A percentile compares a stretch with the other conserved stretches of the same genome.
These are phyloP conservation scores for Scaptomyza hsui DNA, from an alignment of 1,140 invertebrate species.

Conservation along the genomic window DNA sequence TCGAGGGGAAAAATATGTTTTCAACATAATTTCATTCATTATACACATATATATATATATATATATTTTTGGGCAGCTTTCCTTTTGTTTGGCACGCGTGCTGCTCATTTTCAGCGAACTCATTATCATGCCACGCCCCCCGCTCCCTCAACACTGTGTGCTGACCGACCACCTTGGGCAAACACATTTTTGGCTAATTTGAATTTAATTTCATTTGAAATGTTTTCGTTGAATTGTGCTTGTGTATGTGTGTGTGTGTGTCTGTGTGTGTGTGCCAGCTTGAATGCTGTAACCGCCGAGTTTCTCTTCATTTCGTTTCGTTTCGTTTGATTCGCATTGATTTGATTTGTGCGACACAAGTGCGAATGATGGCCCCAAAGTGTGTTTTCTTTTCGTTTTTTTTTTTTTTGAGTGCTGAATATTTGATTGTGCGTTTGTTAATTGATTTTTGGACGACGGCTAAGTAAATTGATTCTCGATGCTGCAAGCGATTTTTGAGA, in stretches of 20 bases:
- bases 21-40: constrained; percentile 74
- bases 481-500: neutral
- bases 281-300: neutral
- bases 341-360: constrained; percentile 29
- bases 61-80: constrained; percentile 18
- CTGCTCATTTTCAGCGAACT: constrained; percentile 58
- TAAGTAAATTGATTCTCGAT: constrained; percentile 24
- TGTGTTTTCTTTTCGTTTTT: neutral
- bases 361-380: constrained; percentile 18
- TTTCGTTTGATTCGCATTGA: constrained; percentile 31
- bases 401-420: constrained; percentile 24
- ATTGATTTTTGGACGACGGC: constrained; percentile 16
- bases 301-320: constrained; percentile 5
- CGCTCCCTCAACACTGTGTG: neutral
- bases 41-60: constrained; percentile 21
- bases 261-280: neutral
- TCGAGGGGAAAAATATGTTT: constrained; percentile 60
- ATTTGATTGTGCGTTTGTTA: constrained; percentile 29
- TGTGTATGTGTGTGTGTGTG: neutral
- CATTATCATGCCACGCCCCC: constrained; percentile 43
- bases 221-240: constrained; percentile 46
- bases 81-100: constrained; percentile 37
- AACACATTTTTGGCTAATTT: constrained; percentile 63
- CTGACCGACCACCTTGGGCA: constrained; percentile 20
- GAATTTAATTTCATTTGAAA: constrained; percentile 75